Base-by-base conservation (phyloP, 2,113 vertebrate species). In the Ranitomeya imitator region DNA sequence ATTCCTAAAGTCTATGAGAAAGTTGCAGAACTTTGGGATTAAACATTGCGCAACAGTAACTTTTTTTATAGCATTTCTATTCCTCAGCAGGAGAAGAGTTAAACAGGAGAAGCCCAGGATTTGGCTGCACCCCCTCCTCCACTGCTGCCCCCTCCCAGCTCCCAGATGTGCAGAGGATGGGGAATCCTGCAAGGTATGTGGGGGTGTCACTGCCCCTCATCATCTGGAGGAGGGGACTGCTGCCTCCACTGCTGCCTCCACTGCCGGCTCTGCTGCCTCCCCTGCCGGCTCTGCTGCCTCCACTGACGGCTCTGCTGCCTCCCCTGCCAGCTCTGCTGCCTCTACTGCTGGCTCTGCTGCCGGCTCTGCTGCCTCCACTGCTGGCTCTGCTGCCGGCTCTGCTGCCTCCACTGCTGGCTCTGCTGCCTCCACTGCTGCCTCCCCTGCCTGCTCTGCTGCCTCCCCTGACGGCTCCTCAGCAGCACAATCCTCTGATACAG, bases 101-200 rank as follows among this genome's bases (percentile, higher is more conserved):
- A 86, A 86, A 19, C 14, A 55, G n/a, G n/a, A 86, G 14, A 45
- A 57, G n/a, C 15, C 85, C 85, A 57, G 63, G 61, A 80, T 81
- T 23, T 87, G 77, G 23, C 37, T 31, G 61, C 12, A 26, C 59
- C 73, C 85, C 21, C 19, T 37, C 37, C 73, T 19, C 73, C 26
- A 19, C 69, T 59, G 21, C 37, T 45, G 15, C 3, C 52, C 51
- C 87, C 79, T 87, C 80, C 71, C 71, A n/a, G 21, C 80, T 77
- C 77, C 87, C 87, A 88, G 80, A 88, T 88, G 87, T 88, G 80
- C 45, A 77, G 84, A 54, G 78, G 26, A 60, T 60, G 87, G 87
- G 87, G 87, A 78, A 57, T 88, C 86, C 86, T 88, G 52, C 23
- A 83, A 88, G 87, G 87, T 88, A 88, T 88, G 83, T 84, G 80